These are phyloP conservation scores for Brachionus rubens DNA, from an alignment of 1,140 invertebrate species.

Conservation along the genomic window DNA sequence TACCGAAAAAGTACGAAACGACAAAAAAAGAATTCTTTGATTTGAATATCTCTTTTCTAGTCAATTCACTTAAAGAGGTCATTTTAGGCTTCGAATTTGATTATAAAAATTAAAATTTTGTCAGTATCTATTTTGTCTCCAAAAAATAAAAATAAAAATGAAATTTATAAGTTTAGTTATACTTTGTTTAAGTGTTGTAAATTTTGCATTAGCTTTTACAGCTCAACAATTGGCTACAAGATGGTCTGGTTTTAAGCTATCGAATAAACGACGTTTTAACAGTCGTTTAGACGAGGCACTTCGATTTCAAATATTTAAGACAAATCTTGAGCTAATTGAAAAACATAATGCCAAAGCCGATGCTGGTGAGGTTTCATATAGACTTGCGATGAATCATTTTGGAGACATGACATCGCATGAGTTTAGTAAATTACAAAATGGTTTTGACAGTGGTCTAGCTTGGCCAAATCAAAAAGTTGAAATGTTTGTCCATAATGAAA, in stretches of 20 bases:
- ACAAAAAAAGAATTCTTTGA: too few species aligned
- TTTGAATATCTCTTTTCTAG: too few species aligned
- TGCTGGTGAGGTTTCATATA: conserved; percentile 51
- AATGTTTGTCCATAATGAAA: not conserved
- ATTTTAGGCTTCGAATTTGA: not conserved
- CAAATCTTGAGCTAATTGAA: conserved; percentile 52
- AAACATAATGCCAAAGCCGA: conserved; percentile 52
- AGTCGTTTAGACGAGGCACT: conserved; percentile 13
- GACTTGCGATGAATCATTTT: conserved; percentile 54
- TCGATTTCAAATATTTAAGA: conserved; percentile 45
- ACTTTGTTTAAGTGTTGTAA: not conserved
- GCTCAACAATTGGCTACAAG: conserved; percentile 15
- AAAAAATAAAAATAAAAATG: conserved; percentile 13
- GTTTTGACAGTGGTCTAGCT: not conserved
- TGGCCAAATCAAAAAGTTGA: not conserved
- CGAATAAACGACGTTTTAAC: not conserved
- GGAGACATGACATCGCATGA: conserved; percentile 51
- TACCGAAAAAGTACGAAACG: too few species aligned
- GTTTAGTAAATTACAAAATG: conserved; percentile 7
- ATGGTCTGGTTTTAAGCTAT: conserved; percentile 18
- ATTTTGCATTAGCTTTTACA: not conserved
- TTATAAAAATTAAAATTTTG: conserved; percentile 9
- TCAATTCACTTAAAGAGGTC: too few species aligned
- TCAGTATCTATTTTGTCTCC: too few species aligned
- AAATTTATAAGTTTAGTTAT: not conserved